Conservation (phyloP, 1,140 invertebrate genomes). For the Penaeus chinensis region DNA sequence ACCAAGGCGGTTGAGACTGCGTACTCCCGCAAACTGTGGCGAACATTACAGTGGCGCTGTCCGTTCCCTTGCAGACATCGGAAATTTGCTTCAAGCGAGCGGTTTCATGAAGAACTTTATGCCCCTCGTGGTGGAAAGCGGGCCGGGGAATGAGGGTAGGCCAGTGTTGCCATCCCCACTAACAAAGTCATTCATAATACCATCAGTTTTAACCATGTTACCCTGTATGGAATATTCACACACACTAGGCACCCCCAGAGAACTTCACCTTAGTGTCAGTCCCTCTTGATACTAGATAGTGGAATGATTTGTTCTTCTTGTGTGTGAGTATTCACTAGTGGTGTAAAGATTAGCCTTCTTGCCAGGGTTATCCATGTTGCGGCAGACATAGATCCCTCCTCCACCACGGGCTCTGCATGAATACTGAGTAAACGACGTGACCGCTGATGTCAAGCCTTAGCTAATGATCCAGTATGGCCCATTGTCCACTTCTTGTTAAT, state of each 20-base stretch:
- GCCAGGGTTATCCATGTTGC: constrained; percentile 55
- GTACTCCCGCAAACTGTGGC: constrained; percentile 38
- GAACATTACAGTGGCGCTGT: constrained; percentile 50
- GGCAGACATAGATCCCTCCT: constrained; percentile 52
- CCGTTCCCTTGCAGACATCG: constrained; percentile 64
- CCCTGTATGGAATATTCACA: constrained; percentile 55
- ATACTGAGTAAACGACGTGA: constrained; percentile 46
- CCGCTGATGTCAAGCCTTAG: constrained; percentile 54
- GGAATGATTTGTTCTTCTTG: constrained; percentile 36
- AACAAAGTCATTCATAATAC: constrained; percentile 51
- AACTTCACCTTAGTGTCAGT: constrained; percentile 38
- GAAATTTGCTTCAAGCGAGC: constrained; percentile 64
- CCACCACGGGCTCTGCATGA: constrained; percentile 56
- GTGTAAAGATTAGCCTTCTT: constrained; percentile 45
- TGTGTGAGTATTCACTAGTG: constrained; percentile 57
- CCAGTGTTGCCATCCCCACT: constrained; percentile 58
- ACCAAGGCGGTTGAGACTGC: constrained; percentile 47
- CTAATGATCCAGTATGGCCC: constrained; percentile 54
- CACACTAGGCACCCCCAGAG: constrained; percentile 45
- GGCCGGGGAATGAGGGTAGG: constrained; percentile 63
- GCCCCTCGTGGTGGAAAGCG: constrained; percentile 62
- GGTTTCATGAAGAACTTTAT: constrained; percentile 64
- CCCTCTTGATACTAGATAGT: constrained; percentile 44
- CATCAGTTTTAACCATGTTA: constrained; percentile 53
- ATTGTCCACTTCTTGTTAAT: constrained; percentile 51